Conservation (phyloP, 2,797 vertebrate species). For the Neopelma chrysocephalum region DNA sequence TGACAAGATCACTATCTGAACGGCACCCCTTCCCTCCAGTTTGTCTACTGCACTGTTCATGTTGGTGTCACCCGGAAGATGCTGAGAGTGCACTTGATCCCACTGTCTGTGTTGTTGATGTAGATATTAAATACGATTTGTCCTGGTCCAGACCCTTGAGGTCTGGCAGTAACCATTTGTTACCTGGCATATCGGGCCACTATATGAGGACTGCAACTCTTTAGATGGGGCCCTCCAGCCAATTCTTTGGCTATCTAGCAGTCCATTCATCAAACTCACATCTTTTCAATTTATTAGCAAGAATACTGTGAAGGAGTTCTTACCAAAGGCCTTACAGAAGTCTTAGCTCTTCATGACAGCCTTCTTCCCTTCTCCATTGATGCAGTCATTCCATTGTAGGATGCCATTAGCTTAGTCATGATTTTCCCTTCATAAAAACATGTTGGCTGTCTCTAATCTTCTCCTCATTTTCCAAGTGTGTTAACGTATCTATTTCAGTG, state of each 20-base stretch:
- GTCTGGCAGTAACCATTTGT: not conserved
- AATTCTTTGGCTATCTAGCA: not conserved
- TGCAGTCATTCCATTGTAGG: not conserved
- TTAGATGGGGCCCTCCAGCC: not conserved
- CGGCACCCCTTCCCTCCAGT: not conserved
- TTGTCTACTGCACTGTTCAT: not conserved
- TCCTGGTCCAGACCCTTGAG: not conserved
- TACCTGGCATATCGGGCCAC: not conserved
- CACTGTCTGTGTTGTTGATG: not conserved
- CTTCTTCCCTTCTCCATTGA: not conserved
- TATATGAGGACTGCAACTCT: not conserved
- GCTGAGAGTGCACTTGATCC: not conserved
- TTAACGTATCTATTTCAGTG: not conserved
- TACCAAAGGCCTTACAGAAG: not conserved
- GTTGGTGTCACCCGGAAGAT: not conserved
- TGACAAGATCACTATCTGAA: not conserved
- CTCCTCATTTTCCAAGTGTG: not conserved
- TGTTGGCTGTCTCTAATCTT: not conserved
- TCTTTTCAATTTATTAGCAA: not conserved
- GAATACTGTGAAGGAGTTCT: not conserved
- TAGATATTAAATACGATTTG: not conserved
- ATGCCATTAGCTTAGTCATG: not conserved
- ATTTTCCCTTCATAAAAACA: not conserved
- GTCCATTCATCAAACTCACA: not conserved
- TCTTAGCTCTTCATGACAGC: not conserved